Evolutionary conservation across 2,113 vertebrate species (phyloP).

Genomic region (Nestor notabilis): DNA sequence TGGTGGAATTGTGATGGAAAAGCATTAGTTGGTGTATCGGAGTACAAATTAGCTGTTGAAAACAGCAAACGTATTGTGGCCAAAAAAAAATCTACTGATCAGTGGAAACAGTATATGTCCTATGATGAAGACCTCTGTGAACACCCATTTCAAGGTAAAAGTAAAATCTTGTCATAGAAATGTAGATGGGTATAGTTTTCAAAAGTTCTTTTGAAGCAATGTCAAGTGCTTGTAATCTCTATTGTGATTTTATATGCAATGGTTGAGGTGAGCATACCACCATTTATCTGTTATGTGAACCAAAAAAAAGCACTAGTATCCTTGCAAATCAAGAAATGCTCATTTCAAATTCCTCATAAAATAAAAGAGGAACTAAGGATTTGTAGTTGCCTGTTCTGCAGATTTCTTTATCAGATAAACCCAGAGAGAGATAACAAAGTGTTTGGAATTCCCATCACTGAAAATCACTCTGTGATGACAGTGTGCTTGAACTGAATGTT

Average conservation of each 20-base stretch:
- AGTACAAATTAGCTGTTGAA: constrained; percentile 78
- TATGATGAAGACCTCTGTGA: constrained; percentile 83
- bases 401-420: neutral
- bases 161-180: neutral
- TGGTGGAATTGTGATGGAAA: constrained; percentile 85
- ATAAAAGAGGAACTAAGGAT: neutral
- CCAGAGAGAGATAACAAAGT: neutral
- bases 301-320: neutral
- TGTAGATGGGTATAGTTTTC: neutral
- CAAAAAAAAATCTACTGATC: constrained; percentile 65
- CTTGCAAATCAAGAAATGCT: neutral
- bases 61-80: constrained; percentile 75
- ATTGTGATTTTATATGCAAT: accelerated
- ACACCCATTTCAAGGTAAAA: constrained; percentile 85
- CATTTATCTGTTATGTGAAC: neutral
- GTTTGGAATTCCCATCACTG: neutral
- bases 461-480: neutral
- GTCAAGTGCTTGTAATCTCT: neutral
- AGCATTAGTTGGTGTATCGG: constrained; percentile 74
- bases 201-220: neutral
- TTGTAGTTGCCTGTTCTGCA: neutral
- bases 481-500: neutral
- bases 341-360: neutral
- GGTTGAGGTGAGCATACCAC: neutral
- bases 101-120: constrained; percentile 84